Evolutionary conservation across 2,797 vertebrate genomes (phyloP).

Genomic region (Myiotriccus ornatus): DNA sequence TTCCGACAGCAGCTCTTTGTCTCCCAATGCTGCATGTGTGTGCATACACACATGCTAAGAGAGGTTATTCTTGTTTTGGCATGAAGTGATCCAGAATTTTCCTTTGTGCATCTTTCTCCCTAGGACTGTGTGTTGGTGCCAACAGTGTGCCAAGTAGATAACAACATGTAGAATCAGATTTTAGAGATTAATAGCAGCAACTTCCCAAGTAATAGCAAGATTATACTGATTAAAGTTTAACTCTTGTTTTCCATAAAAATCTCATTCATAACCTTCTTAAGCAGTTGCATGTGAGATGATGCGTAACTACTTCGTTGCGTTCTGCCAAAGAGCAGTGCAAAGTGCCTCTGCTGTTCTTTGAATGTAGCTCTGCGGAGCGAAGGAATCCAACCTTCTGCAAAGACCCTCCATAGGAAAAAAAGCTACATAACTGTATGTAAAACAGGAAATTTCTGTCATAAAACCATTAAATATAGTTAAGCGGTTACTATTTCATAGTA

Average conservation of each 20-base stretch:
- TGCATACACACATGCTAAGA: neutral
- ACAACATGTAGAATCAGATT: neutral
- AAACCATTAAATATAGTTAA: neutral
- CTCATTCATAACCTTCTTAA: neutral
- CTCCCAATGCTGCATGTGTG: neutral
- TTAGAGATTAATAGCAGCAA: neutral
- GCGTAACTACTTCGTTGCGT: neutral
- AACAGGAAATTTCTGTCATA: neutral
- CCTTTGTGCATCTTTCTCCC: neutral
- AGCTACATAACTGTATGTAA: neutral
- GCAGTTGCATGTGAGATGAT: neutral
- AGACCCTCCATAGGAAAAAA: neutral
- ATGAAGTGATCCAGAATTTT: neutral
- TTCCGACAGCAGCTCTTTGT: neutral
- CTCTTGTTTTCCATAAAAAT: neutral
- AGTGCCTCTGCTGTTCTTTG: neutral
- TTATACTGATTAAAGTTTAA: neutral
- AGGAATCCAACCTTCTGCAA: neutral
- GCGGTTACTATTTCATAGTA: neutral
- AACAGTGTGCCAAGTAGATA: neutral
- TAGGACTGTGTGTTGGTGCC: neutral
- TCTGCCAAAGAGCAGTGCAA: neutral
- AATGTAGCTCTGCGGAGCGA: neutral
- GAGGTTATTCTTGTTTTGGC: neutral
- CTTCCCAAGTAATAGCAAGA: neutral